Base-by-base conservation (phyloP, 1,140 invertebrate species). In the Ericerus pela region DNA sequence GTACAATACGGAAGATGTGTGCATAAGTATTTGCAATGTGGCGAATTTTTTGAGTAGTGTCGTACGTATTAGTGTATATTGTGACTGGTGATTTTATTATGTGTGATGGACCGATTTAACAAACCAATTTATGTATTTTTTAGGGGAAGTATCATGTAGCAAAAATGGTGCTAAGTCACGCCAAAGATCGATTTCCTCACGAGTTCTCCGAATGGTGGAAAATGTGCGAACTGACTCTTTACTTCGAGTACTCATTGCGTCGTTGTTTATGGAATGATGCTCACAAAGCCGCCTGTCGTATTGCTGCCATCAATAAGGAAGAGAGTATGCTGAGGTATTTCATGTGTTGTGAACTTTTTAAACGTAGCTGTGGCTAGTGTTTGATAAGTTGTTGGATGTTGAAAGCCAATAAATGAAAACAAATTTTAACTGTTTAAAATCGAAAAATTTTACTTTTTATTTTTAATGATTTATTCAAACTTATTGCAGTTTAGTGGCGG, bases 221-320 rank as follows among this genome's bases (percentile, higher is more conserved):
- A 72, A 66, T 79, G 1, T 76, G 75, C 59, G 80, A 85, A 64
- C 76, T 79, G 63, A 63, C 80, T 38, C 70, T 81, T 59, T 66
- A 73, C 62, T 79, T 79, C 64, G 71, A 75, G 27, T 65, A 74
- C 66, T 64, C 76, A 37, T 61, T 86, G 47, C 74, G 79, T 62
- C 72, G 76, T 66, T 80, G 84, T 54, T 79, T 82, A 60, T 88
- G 83, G 80, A 76, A 77, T 26, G 79, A 83, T 56, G 85, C 87
- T 0, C 78, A 85, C 58, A 73, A 78, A 51, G 79, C 80, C 51
- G 83, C 87, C 43, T 70, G 72, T 51, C 81, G 83, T 67, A 73
- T 92, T 24, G 76, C 81, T 51, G 77, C 83, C 10, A 70, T 87
- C 4, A 79, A 87, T 68, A 67, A 76, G 53, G 75, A 78, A 62